A percentile compares a stretch with the other conserved stretches of the same genome.
Evolutionary conservation across 2,113 vertebrate genomes (phyloP).

Genomic region (Aegithalos caudatus): DNA sequence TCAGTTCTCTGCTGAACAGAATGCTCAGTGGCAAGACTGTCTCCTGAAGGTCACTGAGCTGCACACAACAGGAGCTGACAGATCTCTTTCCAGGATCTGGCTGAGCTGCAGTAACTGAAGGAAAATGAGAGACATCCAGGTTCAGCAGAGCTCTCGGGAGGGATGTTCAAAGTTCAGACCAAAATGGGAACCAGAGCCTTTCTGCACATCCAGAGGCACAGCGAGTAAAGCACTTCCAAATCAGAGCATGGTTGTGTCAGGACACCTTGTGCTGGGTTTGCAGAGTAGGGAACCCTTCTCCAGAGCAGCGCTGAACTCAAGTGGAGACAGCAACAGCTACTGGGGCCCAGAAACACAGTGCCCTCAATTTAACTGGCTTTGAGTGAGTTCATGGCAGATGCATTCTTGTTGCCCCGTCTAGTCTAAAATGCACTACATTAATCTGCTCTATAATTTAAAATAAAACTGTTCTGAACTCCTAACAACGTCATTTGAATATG

Average conservation of each 20-base stretch:
- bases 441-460: not conserved
- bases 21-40: not conserved
- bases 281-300: not conserved
- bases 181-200: not conserved
- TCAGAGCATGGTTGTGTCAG: not conserved
- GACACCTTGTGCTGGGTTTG: not conserved
- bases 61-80: slow-evolving; percentile 7
- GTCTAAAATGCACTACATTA: not conserved
- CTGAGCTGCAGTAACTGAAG: not conserved
- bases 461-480: not conserved
- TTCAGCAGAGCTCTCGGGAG: not conserved
- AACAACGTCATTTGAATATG: not conserved
- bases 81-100: not conserved
- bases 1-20: not conserved
- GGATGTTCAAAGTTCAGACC: not conserved
- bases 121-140: not conserved
- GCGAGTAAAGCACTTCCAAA: not conserved
- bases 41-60: not conserved
- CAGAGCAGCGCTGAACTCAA: not conserved
- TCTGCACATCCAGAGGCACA: not conserved
- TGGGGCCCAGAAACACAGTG: not conserved
- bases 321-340: not conserved
- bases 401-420: not conserved
- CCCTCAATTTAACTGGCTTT: not conserved
- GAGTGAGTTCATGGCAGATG: not conserved